Evolutionary conservation across 2,888 invertebrate genomes (phyloP).

Genomic region (Nowickia ferox): DNA sequence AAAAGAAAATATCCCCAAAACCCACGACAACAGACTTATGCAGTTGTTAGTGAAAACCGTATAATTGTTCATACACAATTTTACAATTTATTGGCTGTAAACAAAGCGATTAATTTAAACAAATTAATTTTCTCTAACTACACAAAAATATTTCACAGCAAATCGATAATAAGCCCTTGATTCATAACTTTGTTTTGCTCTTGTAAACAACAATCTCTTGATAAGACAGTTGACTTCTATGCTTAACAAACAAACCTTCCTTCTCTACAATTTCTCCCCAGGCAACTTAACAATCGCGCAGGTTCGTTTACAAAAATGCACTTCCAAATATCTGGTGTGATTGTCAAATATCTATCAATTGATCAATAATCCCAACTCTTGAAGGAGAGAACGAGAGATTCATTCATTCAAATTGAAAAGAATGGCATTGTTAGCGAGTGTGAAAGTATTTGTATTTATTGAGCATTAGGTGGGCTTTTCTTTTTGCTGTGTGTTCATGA

Average conservation of each 20-base stretch:
- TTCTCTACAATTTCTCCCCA: background rate
- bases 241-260: constrained; percentile 2
- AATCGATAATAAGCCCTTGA: constrained; percentile 42
- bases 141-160: constrained; percentile 15
- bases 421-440: constrained; percentile 82
- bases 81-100: background rate
- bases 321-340: constrained; percentile 2
- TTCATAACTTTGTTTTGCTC: constrained; percentile 28
- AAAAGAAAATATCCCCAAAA: too few relatives aligned
- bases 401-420: constrained; percentile 32
- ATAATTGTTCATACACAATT: background rate
- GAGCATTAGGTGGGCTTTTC: constrained; percentile 60
- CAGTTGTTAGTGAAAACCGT: too few relatives aligned
- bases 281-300: constrained; percentile 6
- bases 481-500: constrained; percentile 53
- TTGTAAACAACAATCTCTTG: background rate
- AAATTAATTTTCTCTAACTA: background rate
- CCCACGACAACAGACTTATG: too few relatives aligned
- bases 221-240: constrained; percentile 26
- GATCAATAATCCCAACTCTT: constrained; percentile 38
- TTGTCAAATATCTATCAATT: constrained; percentile 40
- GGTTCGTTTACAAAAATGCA: constrained; percentile 11
- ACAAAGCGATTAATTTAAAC: constrained; percentile 3
- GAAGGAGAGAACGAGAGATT: background rate
- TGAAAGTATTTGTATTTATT: constrained; percentile 80